Conservation (phyloP, 2,113 vertebrate genomes). For the Pitta sordida region DNA sequence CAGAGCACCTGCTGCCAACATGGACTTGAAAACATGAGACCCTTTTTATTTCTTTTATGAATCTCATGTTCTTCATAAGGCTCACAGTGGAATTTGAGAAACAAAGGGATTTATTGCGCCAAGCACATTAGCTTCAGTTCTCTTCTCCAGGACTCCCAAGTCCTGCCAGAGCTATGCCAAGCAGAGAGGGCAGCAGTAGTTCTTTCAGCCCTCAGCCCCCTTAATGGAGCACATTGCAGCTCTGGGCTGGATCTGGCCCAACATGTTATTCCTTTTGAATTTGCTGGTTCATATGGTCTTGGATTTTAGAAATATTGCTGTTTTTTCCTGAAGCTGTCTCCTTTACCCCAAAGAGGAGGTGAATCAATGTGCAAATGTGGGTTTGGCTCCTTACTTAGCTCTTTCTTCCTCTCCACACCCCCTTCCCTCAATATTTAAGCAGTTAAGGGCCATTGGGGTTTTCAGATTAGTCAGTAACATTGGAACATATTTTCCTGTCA, state of each 20-base stretch:
- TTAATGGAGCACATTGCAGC: fast-evolving
- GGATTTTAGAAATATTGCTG: neutral
- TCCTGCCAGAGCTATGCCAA: fast-evolving
- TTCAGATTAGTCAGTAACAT: neutral
- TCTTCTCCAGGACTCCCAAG: neutral
- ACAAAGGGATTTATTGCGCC: neutral
- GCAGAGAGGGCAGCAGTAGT: neutral
- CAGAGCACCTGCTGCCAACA: neutral
- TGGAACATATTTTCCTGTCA: neutral
- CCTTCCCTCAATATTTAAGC: neutral
- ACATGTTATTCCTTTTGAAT: neutral
- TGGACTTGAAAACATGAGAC: neutral
- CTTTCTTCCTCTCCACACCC: neutral
- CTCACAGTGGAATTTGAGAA: neutral
- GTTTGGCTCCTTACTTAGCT: neutral
- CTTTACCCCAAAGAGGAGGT: neutral
- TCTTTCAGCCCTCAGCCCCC: neutral
- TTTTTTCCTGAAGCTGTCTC: neutral
- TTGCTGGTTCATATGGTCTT: neutral
- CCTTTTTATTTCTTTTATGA: neutral
- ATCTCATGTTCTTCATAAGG: neutral
- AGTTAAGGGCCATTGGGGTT: neutral
- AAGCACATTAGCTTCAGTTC: neutral
- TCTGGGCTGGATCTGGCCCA: neutral
- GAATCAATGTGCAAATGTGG: neutral